Percentiles rank a stretch among this genome's conserved stretches.
Evolutionary conservation across 2,888 invertebrate species (phyloP).

Genomic region (Lymantria dispar): DNA sequence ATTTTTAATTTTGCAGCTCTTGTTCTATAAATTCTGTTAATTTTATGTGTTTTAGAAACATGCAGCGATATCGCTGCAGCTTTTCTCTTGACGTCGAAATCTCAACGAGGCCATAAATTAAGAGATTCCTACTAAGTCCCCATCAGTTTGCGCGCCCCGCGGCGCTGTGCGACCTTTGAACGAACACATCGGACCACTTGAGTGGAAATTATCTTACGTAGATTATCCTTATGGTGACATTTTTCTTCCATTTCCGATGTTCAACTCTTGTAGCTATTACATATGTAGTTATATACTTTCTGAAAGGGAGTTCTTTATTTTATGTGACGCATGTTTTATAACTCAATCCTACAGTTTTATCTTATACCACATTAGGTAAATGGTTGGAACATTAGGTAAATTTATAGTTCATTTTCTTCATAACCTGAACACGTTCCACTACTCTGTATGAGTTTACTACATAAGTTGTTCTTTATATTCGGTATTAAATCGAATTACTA

Average conservation of each 20-base stretch:
- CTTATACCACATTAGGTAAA: too few relatives aligned
- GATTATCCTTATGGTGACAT: constrained; percentile 62
- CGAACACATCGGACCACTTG: constrained; percentile 67
- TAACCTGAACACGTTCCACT: too few relatives aligned
- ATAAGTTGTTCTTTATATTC: too few relatives aligned
- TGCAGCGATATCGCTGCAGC: constrained; percentile 11
- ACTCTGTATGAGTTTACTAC: too few relatives aligned
- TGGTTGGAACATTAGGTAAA: too few relatives aligned
- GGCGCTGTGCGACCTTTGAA: constrained; percentile 62
- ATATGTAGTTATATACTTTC: not conserved
- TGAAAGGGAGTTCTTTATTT: constrained; percentile 8
- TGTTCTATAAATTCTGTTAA: not conserved
- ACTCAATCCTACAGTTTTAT: too few relatives aligned
- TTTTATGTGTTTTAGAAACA: not conserved
- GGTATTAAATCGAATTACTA: too few relatives aligned
- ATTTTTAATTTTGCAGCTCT: too few relatives aligned
- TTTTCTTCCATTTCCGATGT: constrained; percentile 47
- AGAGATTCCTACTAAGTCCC: constrained; percentile 80
- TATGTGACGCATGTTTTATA: constrained; percentile 6
- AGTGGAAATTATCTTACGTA: constrained; percentile 69
- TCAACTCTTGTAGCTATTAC: constrained; percentile 4
- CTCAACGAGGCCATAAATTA: constrained; percentile 74
- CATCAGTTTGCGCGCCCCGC: constrained; percentile 72
- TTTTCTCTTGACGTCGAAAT: constrained; percentile 33
- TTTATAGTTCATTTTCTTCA: too few relatives aligned